These are phyloP conservation scores for Coelinius sp. DNA, from an alignment of 2,888 invertebrate species.

Conservation along the genomic window DNA sequence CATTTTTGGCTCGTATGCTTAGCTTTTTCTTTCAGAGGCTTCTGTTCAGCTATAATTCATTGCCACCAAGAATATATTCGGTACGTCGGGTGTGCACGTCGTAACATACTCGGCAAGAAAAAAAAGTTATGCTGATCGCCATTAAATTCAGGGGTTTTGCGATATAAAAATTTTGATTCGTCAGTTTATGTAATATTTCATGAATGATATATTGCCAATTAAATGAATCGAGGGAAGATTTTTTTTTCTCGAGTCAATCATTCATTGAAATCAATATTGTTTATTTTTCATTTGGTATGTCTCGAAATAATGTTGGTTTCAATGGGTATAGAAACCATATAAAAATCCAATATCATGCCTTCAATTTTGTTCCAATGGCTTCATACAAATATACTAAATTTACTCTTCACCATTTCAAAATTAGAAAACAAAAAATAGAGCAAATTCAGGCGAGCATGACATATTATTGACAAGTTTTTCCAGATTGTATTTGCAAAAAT, in stretches of 20 bases:
- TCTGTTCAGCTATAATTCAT: conserved; percentile 6
- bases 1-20: neutral
- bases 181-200: conserved; percentile 15
- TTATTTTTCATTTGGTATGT: too few species aligned
- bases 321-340: neutral
- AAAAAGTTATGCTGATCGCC: conserved; percentile 13
- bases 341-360: neutral
- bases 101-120: neutral
- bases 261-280: neutral
- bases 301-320: neutral
- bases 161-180: conserved; percentile 8
- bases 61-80: conserved; percentile 18
- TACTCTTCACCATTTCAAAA: too few species aligned
- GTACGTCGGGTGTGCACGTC: conserved; percentile 15
- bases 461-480: conserved; percentile 39
- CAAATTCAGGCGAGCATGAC: conserved; percentile 18
- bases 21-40: conserved; percentile 18
- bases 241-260: neutral
- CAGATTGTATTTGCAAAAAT: conserved; percentile 42
- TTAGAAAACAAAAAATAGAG: neutral
- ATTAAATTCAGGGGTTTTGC: conserved; percentile 6
- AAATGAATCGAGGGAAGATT: neutral
- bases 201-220: neutral
- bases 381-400: neutral
- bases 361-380: neutral